Evolutionary conservation across 2,113 vertebrate species (phyloP), one percentile per base, ranked within the genome.

Genomic region (Sylvietta virens): DNA sequence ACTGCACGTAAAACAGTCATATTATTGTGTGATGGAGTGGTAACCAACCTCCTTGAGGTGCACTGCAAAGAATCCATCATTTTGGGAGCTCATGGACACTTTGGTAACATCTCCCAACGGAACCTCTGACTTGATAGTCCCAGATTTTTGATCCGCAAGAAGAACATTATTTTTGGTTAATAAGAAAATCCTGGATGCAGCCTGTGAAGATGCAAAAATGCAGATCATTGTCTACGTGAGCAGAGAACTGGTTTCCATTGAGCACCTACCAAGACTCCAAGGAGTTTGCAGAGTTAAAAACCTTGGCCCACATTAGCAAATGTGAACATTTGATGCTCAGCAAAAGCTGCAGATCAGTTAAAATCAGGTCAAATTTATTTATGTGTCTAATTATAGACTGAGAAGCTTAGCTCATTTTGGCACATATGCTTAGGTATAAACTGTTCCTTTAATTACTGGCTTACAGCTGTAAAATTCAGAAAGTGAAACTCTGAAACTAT

Each of bases 121-220:
- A 61, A 99, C 98, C 70, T 98, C 99, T 40, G 98, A 98, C 95
- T 99, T 99, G 92, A 99, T 98, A 80, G 99, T 99, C 30, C 99
- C 99, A 0, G 99, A 99, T 95, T 99, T 99, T 94, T 99, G 99
- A 97, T 99, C 99, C 14, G 99, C 99, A 86, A 99, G 98, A 51
- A 99, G 97, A 33, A 99, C 98, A 2, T 98, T 99, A 73, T 98
- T 99, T 96, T 99, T 99, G n/a, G 99, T 99, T 95, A 99, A 95
- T 86, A 99, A 98, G 98, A 99, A 99, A 96, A 99, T 98, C 72
- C 99, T 98, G 83, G 99, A 97, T 3, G 99, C 98, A 61, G 99
- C 97, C 98, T 98, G 79, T 56, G 89, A 82, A 95, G 88, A 83
- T 6, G 45, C 2, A 53, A 45, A 85, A 86, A 19, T 4, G 14